Base-by-base conservation (phyloP, 1,140 invertebrate genomes). In the Papilio glaucus region DNA sequence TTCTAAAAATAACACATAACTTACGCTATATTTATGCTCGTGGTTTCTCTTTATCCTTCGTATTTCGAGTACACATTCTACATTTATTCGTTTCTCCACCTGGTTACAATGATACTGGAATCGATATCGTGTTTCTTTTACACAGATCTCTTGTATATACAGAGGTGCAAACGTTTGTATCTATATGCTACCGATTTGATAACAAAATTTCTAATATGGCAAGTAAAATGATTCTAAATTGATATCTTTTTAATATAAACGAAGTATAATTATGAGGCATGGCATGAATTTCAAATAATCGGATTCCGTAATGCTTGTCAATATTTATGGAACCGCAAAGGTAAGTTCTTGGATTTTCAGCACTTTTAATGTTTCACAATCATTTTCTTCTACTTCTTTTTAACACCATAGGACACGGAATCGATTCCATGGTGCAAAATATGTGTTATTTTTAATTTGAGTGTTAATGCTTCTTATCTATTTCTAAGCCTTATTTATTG, bases 391-490 rank as follows among this genome's bases (percentile, higher is more conserved):
- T 38, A 49, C 72, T 42, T 73, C 70, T 70, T 45, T 77, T 41
- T 53, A 21, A 71, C 57, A 61, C 21, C 69, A 71, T 79, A 78
- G 37, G 26, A 72, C 75, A 82, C 86, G 89, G 78, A 88, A 89
- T 92, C 89, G 90, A 92, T 91, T 92, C 89, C 90, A 91, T 82
- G 82, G 77, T 84, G 74, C 71, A 75, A 65, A 70, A 74, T 85
- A 84, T 82, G 62, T 84, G 78, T 87, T 82, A 75, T 86, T 75
- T 84, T 78, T 77, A 75, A 60, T 77, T 72, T 79, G 67, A 71
- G 74, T 78, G 71, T 77, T 72, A 63, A 42, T 63, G 13, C 73
- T 74, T 72, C 53, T 75, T 72, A 38, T 71, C 29, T 73, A 72
- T 73, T 71, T 39, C 53, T 63, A 49, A 73, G 37, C n/a, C 45